Conservation (phyloP, 1,140 invertebrate genomes). For the Neodiprion lecontei region DNA sequence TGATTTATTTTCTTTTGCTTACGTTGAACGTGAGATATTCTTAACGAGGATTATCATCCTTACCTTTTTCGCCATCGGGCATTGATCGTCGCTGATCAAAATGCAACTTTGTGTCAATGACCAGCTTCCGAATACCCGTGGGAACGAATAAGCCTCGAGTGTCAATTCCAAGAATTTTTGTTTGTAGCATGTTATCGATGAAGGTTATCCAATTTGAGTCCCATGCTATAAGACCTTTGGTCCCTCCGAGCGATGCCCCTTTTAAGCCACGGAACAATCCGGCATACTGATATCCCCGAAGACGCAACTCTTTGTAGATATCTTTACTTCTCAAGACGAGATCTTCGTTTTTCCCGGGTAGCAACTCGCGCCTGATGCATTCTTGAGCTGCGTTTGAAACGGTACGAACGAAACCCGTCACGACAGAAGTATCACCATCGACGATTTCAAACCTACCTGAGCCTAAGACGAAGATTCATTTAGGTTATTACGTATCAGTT, state of each 20-base stretch:
- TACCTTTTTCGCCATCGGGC: slow-evolving; percentile 44
- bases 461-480: slow-evolving; percentile 31
- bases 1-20: too few species aligned
- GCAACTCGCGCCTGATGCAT: slow-evolving; percentile 36
- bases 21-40: slow-evolving; percentile 2
- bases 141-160: slow-evolving; percentile 81
- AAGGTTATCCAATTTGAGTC: slow-evolving; percentile 89
- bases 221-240: slow-evolving; percentile 69
- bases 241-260: slow-evolving; percentile 59
- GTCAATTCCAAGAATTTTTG: slow-evolving; percentile 78
- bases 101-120: slow-evolving; percentile 78
- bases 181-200: slow-evolving; percentile 92
- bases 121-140: slow-evolving; percentile 80
- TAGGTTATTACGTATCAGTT: not conserved
- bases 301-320: slow-evolving; percentile 90
- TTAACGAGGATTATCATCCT: slow-evolving; percentile 16
- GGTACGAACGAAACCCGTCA: slow-evolving; percentile 74
- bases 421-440: slow-evolving; percentile 79
- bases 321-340: slow-evolving; percentile 70
- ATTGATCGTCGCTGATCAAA: slow-evolving; percentile 57
- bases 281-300: slow-evolving; percentile 92
- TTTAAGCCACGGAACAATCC: slow-evolving; percentile 75
- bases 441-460: slow-evolving; percentile 65
- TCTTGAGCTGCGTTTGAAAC: slow-evolving; percentile 55
- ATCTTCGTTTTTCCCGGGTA: slow-evolving; percentile 32